Conservation (phyloP, 2,113 vertebrate species). For the Abramis brama region DNA sequence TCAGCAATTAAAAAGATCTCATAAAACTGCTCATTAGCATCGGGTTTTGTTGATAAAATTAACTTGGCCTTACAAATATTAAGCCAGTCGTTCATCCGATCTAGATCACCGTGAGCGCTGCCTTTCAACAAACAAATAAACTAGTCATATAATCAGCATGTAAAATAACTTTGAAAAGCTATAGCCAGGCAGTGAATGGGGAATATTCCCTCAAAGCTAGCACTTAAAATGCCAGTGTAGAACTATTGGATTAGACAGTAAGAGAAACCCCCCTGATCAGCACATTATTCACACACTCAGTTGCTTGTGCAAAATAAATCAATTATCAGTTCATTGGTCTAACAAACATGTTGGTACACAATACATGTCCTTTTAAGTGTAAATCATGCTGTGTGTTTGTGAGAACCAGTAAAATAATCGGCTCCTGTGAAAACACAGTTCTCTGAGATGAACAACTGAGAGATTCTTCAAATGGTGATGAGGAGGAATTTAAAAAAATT, state of each 20-base stretch:
- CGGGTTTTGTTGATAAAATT: constrained; percentile 50
- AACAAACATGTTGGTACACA: constrained; percentile 32
- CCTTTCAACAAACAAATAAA: constrained; percentile 36
- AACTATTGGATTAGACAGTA: constrained; percentile 49
- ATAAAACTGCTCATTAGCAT: constrained; percentile 58
- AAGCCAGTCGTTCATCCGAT: constrained; percentile 40
- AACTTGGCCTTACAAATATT: constrained; percentile 73
- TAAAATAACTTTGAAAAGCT: constrained; percentile 46
- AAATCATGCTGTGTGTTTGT: constrained; percentile 34
- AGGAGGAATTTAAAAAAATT: constrained; percentile 35
- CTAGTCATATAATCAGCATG: constrained; percentile 45
- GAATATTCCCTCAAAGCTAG: constrained; percentile 47
- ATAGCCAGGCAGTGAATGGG: constrained; percentile 48
- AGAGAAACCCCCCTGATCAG: constrained; percentile 69
- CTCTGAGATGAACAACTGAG: constrained; percentile 49
- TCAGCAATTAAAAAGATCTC: constrained; percentile 64
- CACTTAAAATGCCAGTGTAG: constrained; percentile 58
- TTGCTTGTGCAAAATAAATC: constrained; percentile 62
- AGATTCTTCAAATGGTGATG: constrained; percentile 34
- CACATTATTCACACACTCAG: constrained; percentile 65
- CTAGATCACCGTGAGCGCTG: constrained; percentile 14
- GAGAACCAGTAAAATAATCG: constrained; percentile 28
- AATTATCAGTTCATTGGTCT: constrained; percentile 48
- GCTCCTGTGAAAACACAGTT: constrained; percentile 40
- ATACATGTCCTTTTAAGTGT: neutral